These are phyloP conservation scores for Enoplosus armatus DNA, from an alignment of 2,797 vertebrate genomes.

Conservation along the genomic window DNA sequence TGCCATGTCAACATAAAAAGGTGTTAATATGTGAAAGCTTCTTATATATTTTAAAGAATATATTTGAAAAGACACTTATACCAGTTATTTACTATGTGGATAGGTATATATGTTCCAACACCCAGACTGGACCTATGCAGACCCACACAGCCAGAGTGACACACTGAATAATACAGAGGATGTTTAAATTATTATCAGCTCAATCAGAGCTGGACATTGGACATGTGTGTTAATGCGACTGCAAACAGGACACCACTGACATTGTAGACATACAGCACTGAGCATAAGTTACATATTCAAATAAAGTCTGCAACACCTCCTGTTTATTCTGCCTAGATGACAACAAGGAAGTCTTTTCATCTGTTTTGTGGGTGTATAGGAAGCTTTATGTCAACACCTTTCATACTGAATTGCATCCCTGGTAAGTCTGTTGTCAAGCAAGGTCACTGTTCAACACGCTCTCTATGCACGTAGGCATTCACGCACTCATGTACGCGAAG, in stretches of 20 bases:
- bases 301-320: not conserved
- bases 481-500: constrained; percentile 21
- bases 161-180: not conserved
- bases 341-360: constrained; percentile 31
- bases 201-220: not conserved
- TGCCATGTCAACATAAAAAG: not conserved
- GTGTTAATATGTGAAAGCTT: too few species aligned
- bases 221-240: not conserved
- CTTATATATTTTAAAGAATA: too few species aligned
- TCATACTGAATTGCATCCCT: constrained; percentile 14
- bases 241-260: not conserved
- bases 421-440: constrained; percentile 22
- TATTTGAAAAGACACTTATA: too few species aligned
- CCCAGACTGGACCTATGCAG: not conserved
- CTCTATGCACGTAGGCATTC: not conserved
- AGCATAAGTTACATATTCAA: not conserved
- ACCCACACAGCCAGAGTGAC: not conserved
- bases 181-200: not conserved
- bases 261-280: not conserved
- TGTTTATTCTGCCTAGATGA: not conserved
- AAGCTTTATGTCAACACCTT: constrained; percentile 17
- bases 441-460: constrained; percentile 36
- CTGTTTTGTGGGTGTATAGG: constrained; percentile 12
- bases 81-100: not conserved
- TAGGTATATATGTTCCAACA: constrained; percentile 7